Conservation (phyloP, 2,888 invertebrate genomes). For the Psylliodes chrysocephalus region DNA sequence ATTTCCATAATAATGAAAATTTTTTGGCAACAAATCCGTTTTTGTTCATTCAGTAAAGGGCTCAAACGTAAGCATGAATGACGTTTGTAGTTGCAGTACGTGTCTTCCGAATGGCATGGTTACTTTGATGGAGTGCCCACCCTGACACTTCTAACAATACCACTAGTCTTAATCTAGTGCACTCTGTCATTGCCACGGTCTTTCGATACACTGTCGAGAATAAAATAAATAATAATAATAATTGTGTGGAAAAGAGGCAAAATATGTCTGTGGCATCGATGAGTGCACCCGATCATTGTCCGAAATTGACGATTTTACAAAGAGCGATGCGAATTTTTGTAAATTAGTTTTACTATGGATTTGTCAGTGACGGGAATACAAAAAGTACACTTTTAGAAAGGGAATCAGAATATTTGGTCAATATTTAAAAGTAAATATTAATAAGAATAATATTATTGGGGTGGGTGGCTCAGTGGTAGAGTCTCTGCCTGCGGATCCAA, state of each 20-base stretch:
- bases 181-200: constrained; percentile 60
- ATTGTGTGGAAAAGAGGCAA: constrained; percentile 35
- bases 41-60: constrained; percentile 37
- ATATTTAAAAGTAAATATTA: too few species aligned
- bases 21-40: constrained; percentile 22
- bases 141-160: constrained; percentile 58
- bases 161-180: constrained; percentile 59
- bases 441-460: too few species aligned
- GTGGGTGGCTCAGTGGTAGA: too few species aligned
- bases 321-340: background rate
- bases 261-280: constrained; percentile 35
- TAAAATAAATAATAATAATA: constrained; percentile 43
- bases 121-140: constrained; percentile 61
- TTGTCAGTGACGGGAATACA: too few species aligned
- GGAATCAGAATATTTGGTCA: too few species aligned
- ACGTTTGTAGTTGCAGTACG: constrained; percentile 48
- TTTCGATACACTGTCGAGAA: constrained; percentile 44
- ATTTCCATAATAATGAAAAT: constrained; percentile 20
- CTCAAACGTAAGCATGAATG: constrained; percentile 53
- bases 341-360: background rate
- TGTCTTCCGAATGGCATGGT: constrained; percentile 43
- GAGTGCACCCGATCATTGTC: constrained; percentile 8
- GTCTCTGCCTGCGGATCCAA: too few species aligned
- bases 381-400: too few species aligned
- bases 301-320: background rate